Evolutionary conservation across 2,888 invertebrate species (phyloP), one percentile per base, ranked within the genome.

Genomic region (Drosophila emarginata): DNA sequence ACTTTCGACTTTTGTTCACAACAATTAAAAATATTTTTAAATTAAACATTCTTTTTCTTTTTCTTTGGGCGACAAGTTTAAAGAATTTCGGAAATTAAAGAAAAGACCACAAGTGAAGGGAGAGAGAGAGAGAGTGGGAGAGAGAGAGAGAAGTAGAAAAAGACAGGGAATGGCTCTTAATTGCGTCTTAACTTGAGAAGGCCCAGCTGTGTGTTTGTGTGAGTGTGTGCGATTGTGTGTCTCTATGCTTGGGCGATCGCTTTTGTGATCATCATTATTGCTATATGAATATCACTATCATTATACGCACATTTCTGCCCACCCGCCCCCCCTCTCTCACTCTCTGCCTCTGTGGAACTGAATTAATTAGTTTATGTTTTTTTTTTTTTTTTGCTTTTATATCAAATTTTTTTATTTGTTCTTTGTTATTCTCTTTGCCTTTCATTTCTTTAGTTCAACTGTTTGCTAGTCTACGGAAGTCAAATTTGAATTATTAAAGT

Each of bases 361-460:
- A 64, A 67, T 72, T 64, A 64, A 73, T 72, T 64, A 61, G 61
- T 61, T 61, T 61, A 61, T 40, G 9, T 37, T 45, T 39, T 37
- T 51, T 23, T 40, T 58, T 11, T 36, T 11, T 15, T 58, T 11
- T 36, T 11, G 18, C 11, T 45, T 45, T 45, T 45, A 18, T 45
- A 18, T 32, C 9, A 9, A 12, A 18, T 15, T 54, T 58, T 39
- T 23, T 58, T 28, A 58, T 58, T 45, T 50, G 7, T 50, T 50
- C 32, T 50, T 54, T 54, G 36, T 14, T 32, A 12, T 36, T 18
- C 28, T 40, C 15, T 39, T 58, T 37, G 21, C 37, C 12, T 57
- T 56, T 54, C 14, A 11, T 56, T 60, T 66, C 32, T 28, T 45
- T 39, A 40, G 36, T 58, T 18, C 14, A 15, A 6, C n/a, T 18